Evolutionary conservation across 1,140 invertebrate species (phyloP).

Genomic region (Andricus grossulariae): DNA sequence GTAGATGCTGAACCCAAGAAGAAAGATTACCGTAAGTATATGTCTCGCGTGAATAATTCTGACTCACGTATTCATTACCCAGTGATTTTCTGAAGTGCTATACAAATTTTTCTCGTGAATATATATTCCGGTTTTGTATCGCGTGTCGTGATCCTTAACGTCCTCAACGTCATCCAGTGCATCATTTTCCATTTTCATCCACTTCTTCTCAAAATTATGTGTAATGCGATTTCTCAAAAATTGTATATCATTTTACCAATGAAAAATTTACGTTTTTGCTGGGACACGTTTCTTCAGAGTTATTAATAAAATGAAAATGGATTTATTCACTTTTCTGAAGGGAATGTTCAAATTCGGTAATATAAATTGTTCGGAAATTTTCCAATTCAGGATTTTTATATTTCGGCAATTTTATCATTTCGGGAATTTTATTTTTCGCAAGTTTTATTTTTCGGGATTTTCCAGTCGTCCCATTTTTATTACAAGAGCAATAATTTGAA

Average conservation of each 20-base stretch:
- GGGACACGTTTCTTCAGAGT: too few relatives aligned
- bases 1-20: neutral
- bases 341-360: too few relatives aligned
- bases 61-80: slow-evolving; percentile 26
- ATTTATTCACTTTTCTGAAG: too few relatives aligned
- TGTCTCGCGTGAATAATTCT: slow-evolving; percentile 27
- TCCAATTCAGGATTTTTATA: too few relatives aligned
- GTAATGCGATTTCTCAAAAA: neutral
- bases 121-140: slow-evolving; percentile 24
- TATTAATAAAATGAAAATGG: too few relatives aligned
- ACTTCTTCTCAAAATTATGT: neutral
- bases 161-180: neutral
- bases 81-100: slow-evolving; percentile 12
- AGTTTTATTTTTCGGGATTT: too few relatives aligned
- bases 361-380: too few relatives aligned
- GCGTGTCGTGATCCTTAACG: slow-evolving; percentile 1
- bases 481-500: too few relatives aligned
- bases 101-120: slow-evolving; percentile 15
- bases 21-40: slow-evolving; percentile 2
- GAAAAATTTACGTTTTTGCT: too few relatives aligned
- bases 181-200: neutral
- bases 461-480: too few relatives aligned
- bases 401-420: too few relatives aligned
- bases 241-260: neutral
- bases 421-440: too few relatives aligned